A percentile compares a stretch with the other conserved stretches of the same genome.
These are phyloP conservation scores for Arbacia lixula DNA, from an alignment of 53 echinoderm and acorn worm genomes.

Conservation along the genomic window DNA sequence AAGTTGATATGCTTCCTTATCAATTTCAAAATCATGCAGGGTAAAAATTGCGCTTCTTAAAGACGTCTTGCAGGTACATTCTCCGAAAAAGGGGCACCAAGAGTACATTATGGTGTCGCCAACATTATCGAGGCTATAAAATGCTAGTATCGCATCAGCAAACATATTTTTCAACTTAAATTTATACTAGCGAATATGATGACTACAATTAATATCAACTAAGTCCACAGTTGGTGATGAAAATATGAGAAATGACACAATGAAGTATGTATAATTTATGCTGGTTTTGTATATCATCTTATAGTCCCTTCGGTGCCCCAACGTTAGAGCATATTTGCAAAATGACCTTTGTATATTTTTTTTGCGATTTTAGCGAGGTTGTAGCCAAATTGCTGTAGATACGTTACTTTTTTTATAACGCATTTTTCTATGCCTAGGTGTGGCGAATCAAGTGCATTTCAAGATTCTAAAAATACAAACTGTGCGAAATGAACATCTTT, in stretches of 20 bases:
- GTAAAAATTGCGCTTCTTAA: too few relatives aligned
- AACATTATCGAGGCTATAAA: slow-evolving; percentile 33
- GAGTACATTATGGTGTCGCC: slow-evolving; percentile 29
- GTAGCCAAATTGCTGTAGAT: slow-evolving; percentile 20
- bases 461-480: slow-evolving; percentile 30
- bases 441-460: slow-evolving; percentile 29
- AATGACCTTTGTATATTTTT: slow-evolving; percentile 18
- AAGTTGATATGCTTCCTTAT: too few relatives aligned
- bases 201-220: slow-evolving; percentile 37
- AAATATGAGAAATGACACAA: slow-evolving; percentile 1
- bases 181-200: slow-evolving; percentile 42
- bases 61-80: too few relatives aligned
- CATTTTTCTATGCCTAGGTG: slow-evolving; percentile 11
- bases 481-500: slow-evolving; percentile 12
- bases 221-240: slow-evolving; percentile 14
- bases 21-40: too few relatives aligned
- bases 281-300: slow-evolving; percentile 25
- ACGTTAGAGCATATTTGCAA: slow-evolving; percentile 19
- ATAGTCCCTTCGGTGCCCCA: slow-evolving; percentile 29
- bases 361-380: slow-evolving; percentile 30
- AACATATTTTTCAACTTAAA: slow-evolving; percentile 21
- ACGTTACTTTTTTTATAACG: slow-evolving; percentile 35
- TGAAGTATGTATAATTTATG: slow-evolving; percentile 35
- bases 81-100: slow-evolving; percentile 36
- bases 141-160: not conserved